Evolutionary conservation across 2,113 vertebrate genomes (phyloP), one percentile per base, ranked within the genome.

Genomic region (Mirza zaza): DNA sequence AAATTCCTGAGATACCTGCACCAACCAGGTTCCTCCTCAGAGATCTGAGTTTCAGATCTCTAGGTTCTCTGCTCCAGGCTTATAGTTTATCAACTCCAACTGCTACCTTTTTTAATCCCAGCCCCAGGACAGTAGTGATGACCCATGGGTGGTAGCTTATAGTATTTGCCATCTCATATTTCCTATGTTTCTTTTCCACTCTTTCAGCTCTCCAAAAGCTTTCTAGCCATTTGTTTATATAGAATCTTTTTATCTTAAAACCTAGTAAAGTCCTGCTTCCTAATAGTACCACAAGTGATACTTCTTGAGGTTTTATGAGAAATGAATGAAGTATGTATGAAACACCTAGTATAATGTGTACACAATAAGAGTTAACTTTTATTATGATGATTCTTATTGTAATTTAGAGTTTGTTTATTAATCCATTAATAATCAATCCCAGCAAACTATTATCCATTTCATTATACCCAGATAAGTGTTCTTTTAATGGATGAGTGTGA

Each of bases 21-120:
- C 27, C 13, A 61, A 65, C 2, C 13, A 81, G 6, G 1, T 3
- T 48, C 32, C 13, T 52, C 5, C 14, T 29, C 5, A 12, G 15
- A 18, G 25, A 27, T 32, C 11, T 80, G 21, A 39, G 10, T 50
- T 80, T 3, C 34, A 63, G 25, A 27, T 71, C 1, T 32, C 2
- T 15, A 11, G 1, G 27, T 68, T 9, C 2, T 4, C 1, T 34
- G 36, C 3, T 39, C 23, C 34, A 34, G 2, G 14, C 4, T 27
- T 63, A 10, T 18, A 32, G 29, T 80, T 55, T 67, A 18, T 34
- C 61, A 79, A 42, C 0, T 83, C 23, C 29, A 55, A 42, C 10
- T 59, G 14, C n/a, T 57, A 32, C 32, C 21, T 63, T 42, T 75
- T 23, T 17, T 34, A 76, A 18, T 5, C 42, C n/a, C 27, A 34